These are phyloP conservation scores for Ligdia adustata DNA, from an alignment of 2,888 invertebrate genomes.

Conservation along the genomic window DNA sequence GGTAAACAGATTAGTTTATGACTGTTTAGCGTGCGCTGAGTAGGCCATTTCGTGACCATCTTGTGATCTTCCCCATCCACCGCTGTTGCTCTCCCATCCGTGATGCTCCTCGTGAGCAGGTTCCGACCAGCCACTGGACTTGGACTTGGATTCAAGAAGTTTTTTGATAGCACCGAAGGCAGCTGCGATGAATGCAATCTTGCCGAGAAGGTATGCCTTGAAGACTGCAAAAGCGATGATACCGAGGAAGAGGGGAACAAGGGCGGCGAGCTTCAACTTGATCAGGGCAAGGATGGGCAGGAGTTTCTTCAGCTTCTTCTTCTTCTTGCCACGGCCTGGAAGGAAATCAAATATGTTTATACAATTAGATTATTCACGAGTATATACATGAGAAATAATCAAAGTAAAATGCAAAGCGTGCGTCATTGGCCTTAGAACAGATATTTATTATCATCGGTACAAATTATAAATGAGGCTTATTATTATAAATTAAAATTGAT, in stretches of 20 bases:
- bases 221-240: conserved; percentile 91
- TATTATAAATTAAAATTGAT: too few species aligned
- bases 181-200: conserved; percentile 91
- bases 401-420: too few species aligned
- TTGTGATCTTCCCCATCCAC: conserved; percentile 86
- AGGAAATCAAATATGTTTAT: conserved; percentile 17
- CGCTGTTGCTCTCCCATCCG: conserved; percentile 72
- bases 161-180: conserved; percentile 87
- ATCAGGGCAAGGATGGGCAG: conserved; percentile 90
- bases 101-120: conserved; percentile 85
- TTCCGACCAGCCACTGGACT: conserved; percentile 89
- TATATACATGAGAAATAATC: too few species aligned
- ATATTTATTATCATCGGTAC: too few species aligned
- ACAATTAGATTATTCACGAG: too few species aligned
- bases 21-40: conserved; percentile 82
- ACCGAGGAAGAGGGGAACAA: conserved; percentile 90
- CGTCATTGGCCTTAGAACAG: too few species aligned
- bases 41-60: conserved; percentile 89
- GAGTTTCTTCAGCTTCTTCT: conserved; percentile 91
- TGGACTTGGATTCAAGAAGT: conserved; percentile 87
- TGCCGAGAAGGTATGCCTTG: conserved; percentile 92
- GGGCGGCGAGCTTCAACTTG: conserved; percentile 90
- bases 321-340: conserved; percentile 90
- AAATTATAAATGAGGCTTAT: too few species aligned
- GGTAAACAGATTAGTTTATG: conserved; percentile 49